Evolutionary conservation across 2,113 vertebrate species (phyloP).

Genomic region (Ciconia boyciana): DNA sequence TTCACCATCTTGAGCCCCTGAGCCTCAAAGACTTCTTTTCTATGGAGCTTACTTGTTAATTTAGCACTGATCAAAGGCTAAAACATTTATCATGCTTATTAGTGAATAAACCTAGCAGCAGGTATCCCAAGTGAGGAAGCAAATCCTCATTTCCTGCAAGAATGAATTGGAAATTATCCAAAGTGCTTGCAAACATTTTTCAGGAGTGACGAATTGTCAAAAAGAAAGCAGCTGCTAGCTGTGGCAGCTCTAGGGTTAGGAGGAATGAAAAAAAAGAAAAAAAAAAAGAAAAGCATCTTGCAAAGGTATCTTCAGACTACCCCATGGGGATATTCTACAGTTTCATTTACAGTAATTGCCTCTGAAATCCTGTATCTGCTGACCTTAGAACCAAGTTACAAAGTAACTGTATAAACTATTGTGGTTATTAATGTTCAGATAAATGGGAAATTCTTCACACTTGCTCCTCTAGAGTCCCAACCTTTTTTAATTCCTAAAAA

Average conservation of each 20-base stretch:
- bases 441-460: constrained; percentile 36
- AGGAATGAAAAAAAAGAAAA: background rate
- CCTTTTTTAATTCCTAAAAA: background rate
- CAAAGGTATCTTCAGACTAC: constrained; percentile 43
- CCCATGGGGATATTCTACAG: constrained; percentile 17
- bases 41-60: constrained; percentile 84
- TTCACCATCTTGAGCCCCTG: constrained; percentile 74
- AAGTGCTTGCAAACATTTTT: constrained; percentile 82
- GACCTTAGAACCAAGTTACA: constrained; percentile 52
- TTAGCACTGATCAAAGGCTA: constrained; percentile 89
- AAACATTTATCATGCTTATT: constrained; percentile 91
- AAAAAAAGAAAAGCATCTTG: background rate
- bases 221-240: constrained; percentile 76
- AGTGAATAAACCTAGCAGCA: constrained; percentile 89
- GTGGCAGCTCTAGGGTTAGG: constrained; percentile 58
- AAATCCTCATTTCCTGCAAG: constrained; percentile 84
- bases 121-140: constrained; percentile 87
- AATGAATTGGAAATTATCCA: constrained; percentile 84
- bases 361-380: constrained; percentile 67
- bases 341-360: constrained; percentile 71
- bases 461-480: background rate
- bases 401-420: constrained; percentile 2
- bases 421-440: constrained; percentile 6
- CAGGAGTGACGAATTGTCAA: constrained; percentile 79
- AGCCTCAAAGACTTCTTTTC: constrained; percentile 81